Evolutionary conservation across 1,140 invertebrate genomes (phyloP).

Genomic region (Aplysia californica): DNA sequence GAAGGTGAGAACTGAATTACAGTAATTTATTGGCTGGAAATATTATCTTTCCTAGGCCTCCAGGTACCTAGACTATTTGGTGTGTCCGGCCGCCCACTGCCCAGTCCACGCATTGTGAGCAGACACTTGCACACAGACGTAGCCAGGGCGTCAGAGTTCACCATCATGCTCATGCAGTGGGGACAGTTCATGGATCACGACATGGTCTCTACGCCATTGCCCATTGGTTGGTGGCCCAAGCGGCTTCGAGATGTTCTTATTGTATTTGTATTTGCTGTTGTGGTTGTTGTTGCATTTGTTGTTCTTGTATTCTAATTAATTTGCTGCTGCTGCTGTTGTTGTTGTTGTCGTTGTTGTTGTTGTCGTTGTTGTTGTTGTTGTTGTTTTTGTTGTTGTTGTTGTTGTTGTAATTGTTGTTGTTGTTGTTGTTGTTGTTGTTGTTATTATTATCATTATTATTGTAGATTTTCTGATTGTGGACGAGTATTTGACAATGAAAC

Average conservation of each 20-base stretch:
- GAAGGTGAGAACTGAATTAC: too few species aligned
- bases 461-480: too few species aligned
- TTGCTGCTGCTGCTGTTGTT: neutral
- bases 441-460: too few species aligned
- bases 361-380: neutral
- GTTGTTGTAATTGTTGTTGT: too few species aligned
- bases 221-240: constrained; percentile 22
- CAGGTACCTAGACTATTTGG: constrained; percentile 6
- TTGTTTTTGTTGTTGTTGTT: neutral
- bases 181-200: constrained; percentile 98
- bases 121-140: constrained; percentile 19
- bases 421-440: too few species aligned
- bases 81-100: neutral
- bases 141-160: constrained; percentile 53
- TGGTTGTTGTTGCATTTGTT: neutral
- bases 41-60: too few species aligned
- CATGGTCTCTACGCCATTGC: constrained; percentile 70
- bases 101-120: constrained; percentile 23
- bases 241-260: too few species aligned
- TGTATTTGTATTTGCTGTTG: neutral
- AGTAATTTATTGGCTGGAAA: too few species aligned
- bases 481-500: too few species aligned
- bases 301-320: too few species aligned
- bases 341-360: neutral
- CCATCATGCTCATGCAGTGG: constrained; percentile 99